A percentile compares a stretch with the other conserved stretches of the same genome.
Conservation (phyloP, 2,888 invertebrate species). For the Drosophila quinaria region DNA sequence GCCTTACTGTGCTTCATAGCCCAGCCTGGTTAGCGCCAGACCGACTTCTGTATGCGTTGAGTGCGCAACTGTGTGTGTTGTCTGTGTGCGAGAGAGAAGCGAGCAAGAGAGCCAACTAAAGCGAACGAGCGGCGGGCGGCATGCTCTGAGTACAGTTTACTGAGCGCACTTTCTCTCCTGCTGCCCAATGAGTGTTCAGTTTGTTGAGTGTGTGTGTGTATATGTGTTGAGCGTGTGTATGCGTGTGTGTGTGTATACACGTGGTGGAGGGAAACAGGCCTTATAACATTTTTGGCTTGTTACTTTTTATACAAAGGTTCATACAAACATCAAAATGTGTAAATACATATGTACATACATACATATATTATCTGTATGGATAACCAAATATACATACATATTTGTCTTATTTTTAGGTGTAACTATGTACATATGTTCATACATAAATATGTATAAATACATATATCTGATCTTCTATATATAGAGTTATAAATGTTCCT, state of each 20-base stretch:
- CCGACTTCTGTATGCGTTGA: slow-evolving; percentile 69
- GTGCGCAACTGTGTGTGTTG: slow-evolving; percentile 67
- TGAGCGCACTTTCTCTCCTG: slow-evolving; percentile 59
- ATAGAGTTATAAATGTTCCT: not conserved
- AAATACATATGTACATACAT: slow-evolving; percentile 27
- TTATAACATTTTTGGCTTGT: slow-evolving; percentile 63
- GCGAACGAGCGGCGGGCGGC: slow-evolving; percentile 32
- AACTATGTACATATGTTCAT: slow-evolving; percentile 5
- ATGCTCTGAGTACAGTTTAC: slow-evolving; percentile 67
- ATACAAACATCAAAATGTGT: slow-evolving; percentile 13
- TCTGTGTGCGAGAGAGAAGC: slow-evolving; percentile 44
- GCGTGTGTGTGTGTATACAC: slow-evolving; percentile 66
- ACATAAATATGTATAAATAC: not conserved
- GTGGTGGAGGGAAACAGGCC: slow-evolving; percentile 75
- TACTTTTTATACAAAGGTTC: slow-evolving; percentile 47
- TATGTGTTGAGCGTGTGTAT: slow-evolving; percentile 1
- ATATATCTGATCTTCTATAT: no score
- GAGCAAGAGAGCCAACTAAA: slow-evolving; percentile 31
- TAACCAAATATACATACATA: slow-evolving; percentile 19
- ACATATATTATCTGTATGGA: slow-evolving; percentile 20
- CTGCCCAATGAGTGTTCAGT: slow-evolving; percentile 37
- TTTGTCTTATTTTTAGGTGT: not conserved
- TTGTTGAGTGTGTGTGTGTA: slow-evolving; percentile 4
- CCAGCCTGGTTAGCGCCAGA: slow-evolving; percentile 68
- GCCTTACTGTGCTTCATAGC: slow-evolving; percentile 71